Base-by-base conservation (phyloP, 2,113 vertebrate species). In the Philantomba maxwellii region DNA sequence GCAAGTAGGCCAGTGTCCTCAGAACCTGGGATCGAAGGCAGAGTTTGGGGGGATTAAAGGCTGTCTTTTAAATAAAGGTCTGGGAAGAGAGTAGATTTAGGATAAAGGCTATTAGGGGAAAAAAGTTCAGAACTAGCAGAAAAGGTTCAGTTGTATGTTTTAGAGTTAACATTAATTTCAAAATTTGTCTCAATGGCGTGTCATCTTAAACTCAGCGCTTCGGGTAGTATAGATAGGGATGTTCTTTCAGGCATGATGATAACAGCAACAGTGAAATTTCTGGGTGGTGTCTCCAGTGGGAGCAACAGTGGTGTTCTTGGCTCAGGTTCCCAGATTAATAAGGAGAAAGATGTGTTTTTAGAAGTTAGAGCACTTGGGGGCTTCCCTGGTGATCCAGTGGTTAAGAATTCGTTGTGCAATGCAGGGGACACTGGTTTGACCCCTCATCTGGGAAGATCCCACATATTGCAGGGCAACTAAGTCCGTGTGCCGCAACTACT, bases 401-500 rank as follows among this genome's bases (percentile, higher is more conserved):
- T 49, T 80, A 49, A 33, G 77, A 49, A 80, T 80, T 47, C 28
- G 8, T 28, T 4, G 2, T 30, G 15, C 77, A 33, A 21, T 33
- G 28, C 45, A 80, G 77, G 77, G 28, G 28, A 80, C 45, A 33
- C 28, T 6, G 45, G 77, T 78, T 49, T 0, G 28, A 33, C 16
- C 45, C 28, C 45, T 11, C 4, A 17, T 9, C 75, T 33, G 45
- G 75, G 75, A 33, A 49, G 77, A 33, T 33, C 16, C 1, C 45
- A 19, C 45, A 12, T 49, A 19, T 33, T 19, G 4, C 9, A 11
- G 45, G 28, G 45, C 45, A 30, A 0, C 28, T 33, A 49, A 80
- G 77, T 19, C 45, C 2, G 0, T 49, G 5, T 49, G 16, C 45
- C 1, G 3, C 28, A 33, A 12, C 28, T 3, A 19, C 16, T 3